A percentile compares a stretch with the other conserved stretches of the same genome.
Conservation (phyloP, 2,888 invertebrate species). For the Bursaphelenchus okinawaensis region DNA sequence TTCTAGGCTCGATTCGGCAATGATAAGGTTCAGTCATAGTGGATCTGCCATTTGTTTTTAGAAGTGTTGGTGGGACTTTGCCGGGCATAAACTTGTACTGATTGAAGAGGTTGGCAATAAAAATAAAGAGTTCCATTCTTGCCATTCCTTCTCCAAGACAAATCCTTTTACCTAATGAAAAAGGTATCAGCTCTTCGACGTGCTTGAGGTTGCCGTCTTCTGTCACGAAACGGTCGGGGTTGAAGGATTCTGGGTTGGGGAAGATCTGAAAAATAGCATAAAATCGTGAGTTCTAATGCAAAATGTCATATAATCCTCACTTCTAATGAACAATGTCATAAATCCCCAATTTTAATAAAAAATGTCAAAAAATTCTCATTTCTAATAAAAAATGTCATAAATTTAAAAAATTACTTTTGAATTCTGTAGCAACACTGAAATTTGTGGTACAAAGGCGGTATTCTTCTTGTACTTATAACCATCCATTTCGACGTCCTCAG, state of each 20-base stretch:
- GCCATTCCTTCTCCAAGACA: constrained; percentile 14
- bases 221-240: constrained; percentile 14
- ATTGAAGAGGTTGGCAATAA: constrained; percentile 10
- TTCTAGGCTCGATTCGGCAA: too few relatives aligned
- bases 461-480: background rate
- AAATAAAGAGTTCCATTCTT: constrained; percentile 16
- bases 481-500: background rate
- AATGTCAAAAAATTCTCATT: too few relatives aligned
- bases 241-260: constrained; percentile 9
- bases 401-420: too few relatives aligned
- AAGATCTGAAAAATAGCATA: too few relatives aligned
- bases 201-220: constrained; percentile 10
- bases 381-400: too few relatives aligned
- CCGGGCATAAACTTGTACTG: constrained; percentile 12
- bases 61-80: background rate
- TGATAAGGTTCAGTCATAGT: too few relatives aligned
- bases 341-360: too few relatives aligned
- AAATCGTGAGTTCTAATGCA: background rate
- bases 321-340: too few relatives aligned
- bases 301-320: too few relatives aligned
- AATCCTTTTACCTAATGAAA: constrained; percentile 3
- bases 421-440: too few relatives aligned
- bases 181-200: constrained; percentile 12
- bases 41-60: background rate
- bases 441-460: background rate